phyloP scores from a whole-genome alignment of 2,888 invertebrate genomes.

The Lochmaea capreae region DNA sequence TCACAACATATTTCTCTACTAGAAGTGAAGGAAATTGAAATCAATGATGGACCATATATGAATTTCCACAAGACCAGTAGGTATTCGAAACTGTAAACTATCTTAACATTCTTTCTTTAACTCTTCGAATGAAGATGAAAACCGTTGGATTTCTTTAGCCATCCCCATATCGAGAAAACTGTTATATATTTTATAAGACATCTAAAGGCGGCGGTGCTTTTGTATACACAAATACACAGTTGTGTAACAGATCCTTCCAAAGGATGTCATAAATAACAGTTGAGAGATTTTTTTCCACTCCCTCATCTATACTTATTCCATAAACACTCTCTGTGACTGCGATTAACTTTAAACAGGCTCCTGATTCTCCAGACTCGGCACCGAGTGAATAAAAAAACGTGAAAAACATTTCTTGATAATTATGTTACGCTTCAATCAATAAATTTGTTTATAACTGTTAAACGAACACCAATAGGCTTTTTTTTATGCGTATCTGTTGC shows the following conservation, averaged over 20 bases:
- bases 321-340: no score
- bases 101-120: slow-evolving; percentile 6
- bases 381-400: no score
- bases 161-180: slow-evolving; percentile 5
- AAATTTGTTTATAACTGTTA: background rate
- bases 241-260: background rate
- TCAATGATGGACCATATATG: background rate
- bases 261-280: background rate
- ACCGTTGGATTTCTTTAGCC: slow-evolving; percentile 5
- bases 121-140: background rate
- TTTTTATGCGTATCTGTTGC: background rate
- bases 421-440: background rate
- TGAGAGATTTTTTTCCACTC: background rate
- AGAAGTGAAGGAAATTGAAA: background rate
- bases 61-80: background rate
- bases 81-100: background rate
- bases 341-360: no score
- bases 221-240: background rate
- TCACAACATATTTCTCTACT: background rate
- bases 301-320: no score
- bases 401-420: no score
- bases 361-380: no score
- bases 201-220: background rate
- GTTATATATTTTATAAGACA: background rate
- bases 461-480: background rate